These are phyloP conservation scores for Pseudomyrmex cubaensis DNA, from an alignment of 1,140 invertebrate genomes.

Conservation along the genomic window DNA sequence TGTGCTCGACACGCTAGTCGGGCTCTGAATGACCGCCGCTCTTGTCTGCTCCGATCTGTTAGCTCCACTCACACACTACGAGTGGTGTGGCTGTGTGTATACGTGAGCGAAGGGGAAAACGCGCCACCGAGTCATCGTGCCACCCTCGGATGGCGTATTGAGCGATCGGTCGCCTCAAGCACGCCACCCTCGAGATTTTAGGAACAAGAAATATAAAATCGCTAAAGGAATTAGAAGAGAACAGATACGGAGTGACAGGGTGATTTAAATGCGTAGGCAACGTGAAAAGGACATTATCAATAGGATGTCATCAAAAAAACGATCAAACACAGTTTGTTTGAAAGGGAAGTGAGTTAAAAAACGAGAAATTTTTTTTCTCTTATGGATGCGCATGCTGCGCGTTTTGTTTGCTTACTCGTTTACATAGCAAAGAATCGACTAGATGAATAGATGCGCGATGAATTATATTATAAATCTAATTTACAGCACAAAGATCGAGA, in stretches of 20 bases:
- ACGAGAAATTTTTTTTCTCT: too few species aligned
- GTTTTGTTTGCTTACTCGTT: too few species aligned
- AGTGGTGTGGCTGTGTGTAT: background rate
- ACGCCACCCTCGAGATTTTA: background rate
- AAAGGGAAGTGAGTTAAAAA: too few species aligned
- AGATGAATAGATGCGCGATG: too few species aligned
- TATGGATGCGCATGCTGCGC: too few species aligned
- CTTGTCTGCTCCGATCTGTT: constrained; percentile 43
- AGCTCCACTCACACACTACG: constrained; percentile 53
- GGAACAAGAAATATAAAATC: background rate
- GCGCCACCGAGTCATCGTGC: background rate
- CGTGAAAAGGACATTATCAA: background rate
- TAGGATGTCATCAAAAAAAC: too few species aligned
- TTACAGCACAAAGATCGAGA: too few species aligned
- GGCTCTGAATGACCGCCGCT: constrained; percentile 74
- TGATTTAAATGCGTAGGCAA: background rate
- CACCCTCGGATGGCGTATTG: constrained; percentile 44
- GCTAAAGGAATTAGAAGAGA: background rate
- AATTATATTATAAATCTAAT: too few species aligned
- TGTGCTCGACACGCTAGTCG: constrained; percentile 72
- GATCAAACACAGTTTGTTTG: too few species aligned
- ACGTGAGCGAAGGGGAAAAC: constrained; percentile 7
- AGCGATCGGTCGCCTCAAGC: constrained; percentile 27
- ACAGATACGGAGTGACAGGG: background rate
- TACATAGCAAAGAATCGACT: too few species aligned